A percentile compares a stretch with the other conserved stretches of the same genome.
phyloP scores from a whole-genome alignment of 2,113 vertebrate species.

The Istiophorus platypterus region DNA sequence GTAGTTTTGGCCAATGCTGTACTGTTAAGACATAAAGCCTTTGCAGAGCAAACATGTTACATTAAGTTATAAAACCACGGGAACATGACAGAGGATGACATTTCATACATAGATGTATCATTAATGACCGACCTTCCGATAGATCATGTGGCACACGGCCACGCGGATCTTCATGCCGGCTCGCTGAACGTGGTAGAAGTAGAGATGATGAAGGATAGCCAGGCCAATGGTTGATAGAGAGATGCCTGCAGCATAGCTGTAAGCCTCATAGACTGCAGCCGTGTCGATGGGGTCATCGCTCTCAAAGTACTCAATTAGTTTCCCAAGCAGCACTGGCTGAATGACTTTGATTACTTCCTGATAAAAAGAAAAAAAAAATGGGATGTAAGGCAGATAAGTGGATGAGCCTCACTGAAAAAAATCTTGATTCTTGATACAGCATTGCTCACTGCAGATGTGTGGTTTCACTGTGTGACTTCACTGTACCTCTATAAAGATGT shows the following conservation, averaged over 20 bases:
- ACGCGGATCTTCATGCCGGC: constrained; percentile 92
- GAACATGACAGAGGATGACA: background rate
- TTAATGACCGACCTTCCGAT: constrained; percentile 90
- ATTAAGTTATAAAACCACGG: background rate
- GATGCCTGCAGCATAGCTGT: constrained; percentile 84
- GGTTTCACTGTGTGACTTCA: constrained; percentile 51
- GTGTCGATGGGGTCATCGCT: constrained; percentile 53
- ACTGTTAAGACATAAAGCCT: constrained; percentile 92
- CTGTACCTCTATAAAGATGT: constrained; percentile 91
- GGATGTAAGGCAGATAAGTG: background rate
- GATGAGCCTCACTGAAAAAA: background rate
- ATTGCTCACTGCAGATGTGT: background rate
- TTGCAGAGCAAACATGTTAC: constrained; percentile 31
- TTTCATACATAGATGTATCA: background rate
- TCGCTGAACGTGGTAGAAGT: constrained; percentile 92
- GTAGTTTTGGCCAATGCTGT: constrained; percentile 90
- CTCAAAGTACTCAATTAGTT: constrained; percentile 91
- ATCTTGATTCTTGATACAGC: background rate
- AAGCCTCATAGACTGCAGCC: constrained; percentile 75
- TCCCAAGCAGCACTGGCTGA: constrained; percentile 91
- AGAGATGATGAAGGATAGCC: constrained; percentile 88
- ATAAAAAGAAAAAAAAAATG: constrained; percentile 24
- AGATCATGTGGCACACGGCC: constrained; percentile 97
- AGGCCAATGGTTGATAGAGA: constrained; percentile 83
- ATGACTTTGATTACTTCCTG: constrained; percentile 90